A percentile compares a stretch with the other conserved stretches of the same genome.
Evolutionary conservation across 2,113 vertebrate genomes (phyloP).

Genomic region (Paracanthobrama guichenoti): DNA sequence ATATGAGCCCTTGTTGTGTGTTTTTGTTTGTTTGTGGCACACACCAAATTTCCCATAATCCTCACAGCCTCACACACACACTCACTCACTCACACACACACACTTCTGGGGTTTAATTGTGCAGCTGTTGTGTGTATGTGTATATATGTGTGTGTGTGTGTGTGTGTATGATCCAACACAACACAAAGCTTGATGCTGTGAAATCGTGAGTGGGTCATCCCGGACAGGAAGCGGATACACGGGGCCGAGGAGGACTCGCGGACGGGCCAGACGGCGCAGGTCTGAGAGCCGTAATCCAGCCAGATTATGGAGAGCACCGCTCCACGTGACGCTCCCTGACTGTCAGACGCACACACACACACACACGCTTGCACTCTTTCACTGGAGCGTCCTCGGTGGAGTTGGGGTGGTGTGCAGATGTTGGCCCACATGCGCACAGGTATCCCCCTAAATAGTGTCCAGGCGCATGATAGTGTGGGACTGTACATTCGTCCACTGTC

Average conservation of each 20-base stretch:
- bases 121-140: constrained; percentile 15
- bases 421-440: no score
- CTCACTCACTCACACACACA: background rate
- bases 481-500: background rate
- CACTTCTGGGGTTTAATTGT: background rate
- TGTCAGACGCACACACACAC: background rate
- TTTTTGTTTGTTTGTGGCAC: no score
- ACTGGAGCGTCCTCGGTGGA: no score
- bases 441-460: no score
- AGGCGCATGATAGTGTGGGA: no score
- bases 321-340: constrained; percentile 56
- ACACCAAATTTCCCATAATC: background rate
- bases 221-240: constrained; percentile 16
- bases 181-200: constrained; percentile 20
- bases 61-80: no score
- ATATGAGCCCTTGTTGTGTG: background rate
- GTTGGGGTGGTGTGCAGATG: no score
- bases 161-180: constrained; percentile 4
- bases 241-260: constrained; percentile 34
- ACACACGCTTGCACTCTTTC: no score
- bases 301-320: constrained; percentile 66
- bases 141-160: background rate
- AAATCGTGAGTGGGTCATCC: constrained; percentile 11
- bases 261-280: constrained; percentile 65
- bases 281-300: constrained; percentile 66